A percentile compares a stretch with the other conserved stretches of the same genome.
Evolutionary conservation across 2,113 vertebrate genomes (phyloP).

Genomic region (Pedetes capensis): DNA sequence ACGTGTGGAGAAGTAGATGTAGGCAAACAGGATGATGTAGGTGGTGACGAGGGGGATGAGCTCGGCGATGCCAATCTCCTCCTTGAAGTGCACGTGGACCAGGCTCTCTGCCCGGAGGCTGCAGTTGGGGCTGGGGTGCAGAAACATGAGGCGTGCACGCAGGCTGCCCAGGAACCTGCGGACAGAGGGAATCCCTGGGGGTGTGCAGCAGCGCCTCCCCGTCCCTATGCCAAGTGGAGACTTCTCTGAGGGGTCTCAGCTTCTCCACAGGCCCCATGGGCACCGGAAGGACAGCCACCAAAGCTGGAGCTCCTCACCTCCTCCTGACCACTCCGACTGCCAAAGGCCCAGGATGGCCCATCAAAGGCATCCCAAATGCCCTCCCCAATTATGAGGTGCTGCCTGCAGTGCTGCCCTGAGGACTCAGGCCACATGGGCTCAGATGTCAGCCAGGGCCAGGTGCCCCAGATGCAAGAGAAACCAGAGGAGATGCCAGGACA

Average conservation of each 20-base stretch:
- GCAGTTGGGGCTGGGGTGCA: conserved; percentile 95
- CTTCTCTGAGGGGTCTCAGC: rapidly evolving
- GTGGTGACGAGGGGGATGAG: conserved; percentile 98
- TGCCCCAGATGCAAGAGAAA: background rate
- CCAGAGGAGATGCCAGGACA: background rate
- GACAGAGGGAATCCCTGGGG: background rate
- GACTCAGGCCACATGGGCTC: background rate
- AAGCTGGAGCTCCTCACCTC: background rate
- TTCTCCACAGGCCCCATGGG: rapidly evolving
- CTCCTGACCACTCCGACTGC: rapidly evolving
- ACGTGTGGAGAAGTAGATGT: conserved; percentile 99
- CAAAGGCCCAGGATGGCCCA: background rate
- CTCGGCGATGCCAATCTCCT: conserved; percentile 96
- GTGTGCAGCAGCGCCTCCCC: background rate
- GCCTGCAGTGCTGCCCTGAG: background rate
- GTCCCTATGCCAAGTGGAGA: rapidly evolving
- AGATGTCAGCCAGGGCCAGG: background rate
- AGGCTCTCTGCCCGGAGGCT: conserved; percentile 92
- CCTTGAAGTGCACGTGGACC: conserved; percentile 97
- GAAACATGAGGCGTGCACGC: conserved; percentile 91
- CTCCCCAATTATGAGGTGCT: background rate
- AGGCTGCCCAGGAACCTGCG: conserved; percentile 93
- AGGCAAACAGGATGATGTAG: conserved; percentile 98
- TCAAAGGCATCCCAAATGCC: rapidly evolving
- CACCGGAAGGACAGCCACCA: background rate